Base-by-base conservation (phyloP, 2,888 invertebrate genomes). In the Orchestes rusci region DNA sequence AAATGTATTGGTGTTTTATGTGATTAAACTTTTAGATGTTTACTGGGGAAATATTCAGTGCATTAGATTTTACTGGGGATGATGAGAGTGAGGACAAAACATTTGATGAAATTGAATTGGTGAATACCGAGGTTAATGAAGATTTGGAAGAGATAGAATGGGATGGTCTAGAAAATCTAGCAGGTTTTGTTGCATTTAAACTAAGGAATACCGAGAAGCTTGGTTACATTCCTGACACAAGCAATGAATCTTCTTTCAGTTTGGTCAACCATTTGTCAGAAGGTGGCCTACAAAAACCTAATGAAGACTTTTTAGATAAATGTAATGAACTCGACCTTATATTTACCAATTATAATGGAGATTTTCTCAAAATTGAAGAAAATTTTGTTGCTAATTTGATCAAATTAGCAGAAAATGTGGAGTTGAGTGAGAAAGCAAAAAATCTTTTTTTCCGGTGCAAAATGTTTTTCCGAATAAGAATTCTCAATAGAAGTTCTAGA, bases 121-220 rank as follows among this genome's bases (percentile, higher is more conserved):
- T 23, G 7, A 23, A 23, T 23, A 31, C 13, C 13, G 10, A 5
- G 8, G 5, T 23, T 8, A 23, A 23, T 8, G 27, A 8, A 8
- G 27, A 31, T 10, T 10, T 31, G 31, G 28, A 37, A 32, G 48
- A 53, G 28, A 17, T 52, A 20, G n/a, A 36, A 18, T 53, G 43
- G 47, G 55, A 55, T 45, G 55, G 50, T 19, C 40, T 55, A 30
- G 53, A 56, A 46, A 53, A 54, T 44, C 37, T 54, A 28, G 47
- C 53, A 12, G 55, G 53, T 5, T 58, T 48, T 43, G 53, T 55
- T 28, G 46, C 53, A 17, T 45, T 52, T 36, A 48, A 54, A 47
- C 40, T 54, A 45, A 4, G 49, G 35, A 44, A 48, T 20, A 48
- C 16, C 27, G 43, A 48, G 30, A 45, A 45, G 27, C 49, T 52